A percentile compares a stretch with the other conserved stretches of the same genome.
These are phyloP conservation scores for Penaeus monodon DNA, from an alignment of 2,888 invertebrate genomes.

Conservation along the genomic window DNA sequence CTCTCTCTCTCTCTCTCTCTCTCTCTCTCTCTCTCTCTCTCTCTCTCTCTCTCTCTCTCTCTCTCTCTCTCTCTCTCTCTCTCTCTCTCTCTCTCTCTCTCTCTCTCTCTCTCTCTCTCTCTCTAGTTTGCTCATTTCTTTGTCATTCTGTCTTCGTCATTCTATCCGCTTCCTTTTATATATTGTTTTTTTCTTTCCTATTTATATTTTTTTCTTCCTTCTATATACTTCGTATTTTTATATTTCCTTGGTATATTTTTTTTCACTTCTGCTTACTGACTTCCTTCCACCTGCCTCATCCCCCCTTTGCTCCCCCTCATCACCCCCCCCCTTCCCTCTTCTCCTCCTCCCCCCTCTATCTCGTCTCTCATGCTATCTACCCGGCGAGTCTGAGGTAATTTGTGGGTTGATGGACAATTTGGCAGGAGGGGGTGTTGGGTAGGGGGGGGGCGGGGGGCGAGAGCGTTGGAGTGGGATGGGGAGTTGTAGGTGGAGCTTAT, in stretches of 20 bases:
- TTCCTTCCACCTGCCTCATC: neutral
- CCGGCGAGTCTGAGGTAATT: neutral
- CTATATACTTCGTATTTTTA: neutral
- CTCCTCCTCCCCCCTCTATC: neutral
- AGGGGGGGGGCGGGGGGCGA: too few species aligned
- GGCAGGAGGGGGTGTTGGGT: too few species aligned
- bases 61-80: conserved; percentile 2
- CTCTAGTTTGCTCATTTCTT: neutral
- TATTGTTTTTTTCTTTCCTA: neutral
- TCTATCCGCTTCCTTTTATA: neutral
- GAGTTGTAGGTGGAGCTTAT: too few species aligned
- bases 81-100: neutral
- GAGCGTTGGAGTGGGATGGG: too few species aligned
- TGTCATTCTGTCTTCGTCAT: neutral
- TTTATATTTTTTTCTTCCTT: neutral
- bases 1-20: conserved; percentile 1
- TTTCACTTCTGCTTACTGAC: neutral
- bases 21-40: conserved; percentile 2
- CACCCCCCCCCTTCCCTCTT: neutral
- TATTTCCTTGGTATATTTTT: too few species aligned
- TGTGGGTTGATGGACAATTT: neutral
- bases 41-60: neutral
- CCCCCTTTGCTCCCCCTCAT: neutral
- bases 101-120: neutral
- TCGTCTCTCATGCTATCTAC: neutral